Base-by-base conservation (phyloP, 2,113 vertebrate genomes). In the Notarius lentiginosus region DNA sequence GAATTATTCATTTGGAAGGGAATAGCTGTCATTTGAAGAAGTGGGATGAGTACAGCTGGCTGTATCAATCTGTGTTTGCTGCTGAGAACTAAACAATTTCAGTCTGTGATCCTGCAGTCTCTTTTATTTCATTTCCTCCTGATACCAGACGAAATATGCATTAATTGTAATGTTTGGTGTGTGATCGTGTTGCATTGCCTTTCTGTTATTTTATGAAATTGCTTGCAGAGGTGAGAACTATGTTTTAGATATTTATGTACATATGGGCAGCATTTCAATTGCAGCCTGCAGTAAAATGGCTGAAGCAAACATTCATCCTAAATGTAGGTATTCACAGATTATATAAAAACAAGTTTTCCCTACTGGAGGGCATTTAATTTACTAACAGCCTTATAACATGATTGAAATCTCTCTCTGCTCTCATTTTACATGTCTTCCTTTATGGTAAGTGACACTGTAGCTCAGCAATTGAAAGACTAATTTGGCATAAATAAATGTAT, bases 1-100 rank as follows among this genome's bases (percentile, higher is more conserved):
- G 27, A 81, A 84, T 87, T 56, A 84, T 87, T 82, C 58, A 76
- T 87, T 66, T 84, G 56, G 83, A 60, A 86, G 68, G 56, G 66
- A 55, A 41, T 65, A 27, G 55, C 82, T 82, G 82, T 84, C 75
- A 81, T 22, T 65, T 83, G 20, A 53, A 61, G 53, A 79, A 24
- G 63, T 49, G 61, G 51, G 66, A 87, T 75, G 22, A 65, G 85
- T 58, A 81, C 85, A 84, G 75, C 84, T 75, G 82, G 82, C 49
- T 66, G 1, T 81, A 89, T 89, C 88, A 89, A 79, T 86, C 85
- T 56, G 58, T 30, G 6, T 60, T 55, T 15, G 63, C 47, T 18
- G 6, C 56, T 55, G 81, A 55, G 75, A 53, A 30, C 30, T 24
- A 73, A 20, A 51, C 9, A 58, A 5, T 77, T 47, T 24, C 65